Evolutionary conservation across 2,888 invertebrate species (phyloP), one percentile per base, ranked within the genome.

Genomic region (Drosophila fungiperda): DNA sequence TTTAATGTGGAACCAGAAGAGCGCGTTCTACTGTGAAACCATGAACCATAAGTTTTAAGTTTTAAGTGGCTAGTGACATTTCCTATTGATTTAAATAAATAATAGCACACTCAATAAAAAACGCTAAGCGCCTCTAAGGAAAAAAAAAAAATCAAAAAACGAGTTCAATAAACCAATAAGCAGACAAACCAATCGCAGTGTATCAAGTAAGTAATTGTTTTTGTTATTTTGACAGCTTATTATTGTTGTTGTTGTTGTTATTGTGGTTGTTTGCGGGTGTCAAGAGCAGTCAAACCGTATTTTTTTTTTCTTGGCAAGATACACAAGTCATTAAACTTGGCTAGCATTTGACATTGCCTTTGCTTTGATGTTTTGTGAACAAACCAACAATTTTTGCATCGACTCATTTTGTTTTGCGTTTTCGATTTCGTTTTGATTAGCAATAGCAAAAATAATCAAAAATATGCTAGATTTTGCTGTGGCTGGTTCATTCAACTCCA

Each of bases 311-410:
- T 29, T 78, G 65, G 61, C 57, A 33, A 40, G 64, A 73, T 36
- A 54, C 32, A 50, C 38, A 64, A 80, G 89, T 84, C 84, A 84
- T 83, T 84, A 84, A 84, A 84, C 84, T 84, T 84, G 84, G 89
- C 78, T 75, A 70, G 79, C 74, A 84, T 89, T 84, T 84, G 84
- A 87, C 84, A 84, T 84, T 84, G 84, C 87, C 73, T n/a, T n/a
- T 87, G 72, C 70, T 82, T 80, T 8, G 12, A 23, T 23, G 74
- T 66, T 64, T 66, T 64, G 68, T 59, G 60, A 85, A 72, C 64
- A 75, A 55, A 66, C 57, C 52, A 17, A 35, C 32, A n/a, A 20
- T 40, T 54, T 52, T 49, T 42, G 54, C 65, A 69, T 69, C 64
- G 73, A 68, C 63, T 53, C 45, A 54, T 65, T 62, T 68, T 68